phyloP scores from a whole-genome alignment of 2,888 invertebrate genomes.

The Diarsia rubi region DNA sequence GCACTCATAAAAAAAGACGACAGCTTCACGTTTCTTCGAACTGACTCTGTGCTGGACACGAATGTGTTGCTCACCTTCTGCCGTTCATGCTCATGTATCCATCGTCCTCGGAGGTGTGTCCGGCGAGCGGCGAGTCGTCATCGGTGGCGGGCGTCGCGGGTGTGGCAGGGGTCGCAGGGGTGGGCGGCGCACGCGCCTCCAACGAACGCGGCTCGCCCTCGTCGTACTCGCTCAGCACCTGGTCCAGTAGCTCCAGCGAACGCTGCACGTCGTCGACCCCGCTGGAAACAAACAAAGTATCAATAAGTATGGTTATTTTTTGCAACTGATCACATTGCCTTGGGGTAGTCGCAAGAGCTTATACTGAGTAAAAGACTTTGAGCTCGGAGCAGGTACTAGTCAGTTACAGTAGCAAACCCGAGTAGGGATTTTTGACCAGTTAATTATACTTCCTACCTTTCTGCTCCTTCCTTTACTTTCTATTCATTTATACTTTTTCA shows the following conservation, averaged over 20 bases:
- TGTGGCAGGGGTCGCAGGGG: conserved; percentile 90
- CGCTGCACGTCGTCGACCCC: conserved; percentile 97
- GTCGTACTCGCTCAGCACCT: conserved; percentile 97
- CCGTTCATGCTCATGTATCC: conserved; percentile 98
- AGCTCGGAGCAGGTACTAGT: background rate
- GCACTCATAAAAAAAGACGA: background rate
- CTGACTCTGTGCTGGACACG: background rate
- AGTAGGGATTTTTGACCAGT: background rate
- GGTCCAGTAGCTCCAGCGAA: conserved; percentile 96
- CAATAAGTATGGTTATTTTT: background rate
- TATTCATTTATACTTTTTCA: background rate
- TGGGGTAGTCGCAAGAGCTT: background rate
- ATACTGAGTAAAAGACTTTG: background rate
- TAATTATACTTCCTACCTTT: background rate
- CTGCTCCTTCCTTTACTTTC: background rate
- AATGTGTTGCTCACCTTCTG: conserved; percentile 90
- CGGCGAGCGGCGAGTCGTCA: conserved; percentile 95
- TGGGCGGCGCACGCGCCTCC: conserved; percentile 89
- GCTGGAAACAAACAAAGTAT: conserved; percentile 87
- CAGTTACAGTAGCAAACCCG: background rate
- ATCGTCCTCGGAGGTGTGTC: conserved; percentile 97
- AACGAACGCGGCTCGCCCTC: conserved; percentile 92
- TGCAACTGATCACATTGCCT: background rate
- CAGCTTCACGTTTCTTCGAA: background rate
- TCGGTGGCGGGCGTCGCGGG: conserved; percentile 91